A percentile compares a stretch with the other conserved stretches of the same genome.
These are phyloP conservation scores for Cosmia pyralina DNA, from an alignment of 2,888 invertebrate species.

Conservation along the genomic window DNA sequence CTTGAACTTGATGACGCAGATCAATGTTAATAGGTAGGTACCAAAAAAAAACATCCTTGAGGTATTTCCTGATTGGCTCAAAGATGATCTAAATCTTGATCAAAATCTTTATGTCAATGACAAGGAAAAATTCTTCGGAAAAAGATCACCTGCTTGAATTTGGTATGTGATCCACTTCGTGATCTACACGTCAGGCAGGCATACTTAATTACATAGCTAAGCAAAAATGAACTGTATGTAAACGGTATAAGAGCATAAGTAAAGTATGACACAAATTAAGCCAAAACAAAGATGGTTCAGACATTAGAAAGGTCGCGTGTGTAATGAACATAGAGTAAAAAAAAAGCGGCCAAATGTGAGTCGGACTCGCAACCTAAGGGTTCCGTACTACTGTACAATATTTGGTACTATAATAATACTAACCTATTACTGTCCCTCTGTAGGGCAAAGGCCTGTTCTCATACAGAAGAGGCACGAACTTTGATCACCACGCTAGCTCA, in stretches of 20 bases:
- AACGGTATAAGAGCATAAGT: conserved; percentile 33
- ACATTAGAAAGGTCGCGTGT: conserved; percentile 79
- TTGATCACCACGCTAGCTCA: too few species aligned
- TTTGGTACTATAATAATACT: too few species aligned
- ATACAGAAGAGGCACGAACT: too few species aligned
- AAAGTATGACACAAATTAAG: conserved; percentile 2
- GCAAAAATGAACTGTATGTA: conserved; percentile 37
- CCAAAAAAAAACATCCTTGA: conserved; percentile 23
- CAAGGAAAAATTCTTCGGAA: conserved; percentile 38
- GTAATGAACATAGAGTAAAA: conserved; percentile 70
- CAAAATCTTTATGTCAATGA: conserved; percentile 50
- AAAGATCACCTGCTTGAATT: conserved; percentile 75
- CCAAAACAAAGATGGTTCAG: conserved; percentile 48
- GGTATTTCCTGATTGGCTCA: conserved; percentile 26
- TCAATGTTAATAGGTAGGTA: neutral
- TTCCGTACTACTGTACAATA: too few species aligned
- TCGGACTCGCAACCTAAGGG: neutral
- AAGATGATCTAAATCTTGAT: conserved; percentile 41
- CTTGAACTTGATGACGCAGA: conserved; percentile 20
- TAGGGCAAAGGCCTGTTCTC: too few species aligned
- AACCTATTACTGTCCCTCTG: too few species aligned
- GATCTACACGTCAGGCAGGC: conserved; percentile 66
- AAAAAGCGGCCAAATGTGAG: conserved; percentile 21
- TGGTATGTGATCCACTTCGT: conserved; percentile 75
- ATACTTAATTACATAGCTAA: conserved; percentile 27